Evolutionary conservation across 2,888 invertebrate species (phyloP).

Genomic region (Diploptera punctata): DNA sequence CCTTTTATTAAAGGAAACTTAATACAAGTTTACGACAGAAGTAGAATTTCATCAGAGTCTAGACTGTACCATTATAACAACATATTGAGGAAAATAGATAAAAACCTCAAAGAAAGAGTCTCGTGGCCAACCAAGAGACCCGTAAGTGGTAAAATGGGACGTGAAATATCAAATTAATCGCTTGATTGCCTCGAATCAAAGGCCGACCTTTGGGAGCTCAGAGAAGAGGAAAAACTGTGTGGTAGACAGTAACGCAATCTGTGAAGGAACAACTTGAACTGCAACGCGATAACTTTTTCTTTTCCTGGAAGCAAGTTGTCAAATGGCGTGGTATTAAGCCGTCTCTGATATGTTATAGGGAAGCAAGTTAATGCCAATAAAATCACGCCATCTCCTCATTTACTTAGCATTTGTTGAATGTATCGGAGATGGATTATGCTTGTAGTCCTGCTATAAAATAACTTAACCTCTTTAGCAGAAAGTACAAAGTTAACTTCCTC

Average conservation of each 20-base stretch:
- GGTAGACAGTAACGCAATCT: conserved; percentile 4
- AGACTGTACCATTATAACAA: too few relatives aligned
- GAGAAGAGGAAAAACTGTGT: not conserved
- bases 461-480: too few relatives aligned
- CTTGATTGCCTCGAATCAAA: conserved; percentile 4
- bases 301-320: not conserved
- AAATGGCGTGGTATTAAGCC: not conserved
- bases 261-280: not conserved
- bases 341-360: too few relatives aligned
- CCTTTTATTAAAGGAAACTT: too few relatives aligned
- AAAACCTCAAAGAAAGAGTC: not conserved
- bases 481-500: too few relatives aligned
- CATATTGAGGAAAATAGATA: not conserved
- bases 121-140: not conserved
- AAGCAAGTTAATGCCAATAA: too few relatives aligned
- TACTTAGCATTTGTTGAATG: too few relatives aligned
- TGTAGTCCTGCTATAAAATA: too few relatives aligned
- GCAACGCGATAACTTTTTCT: not conserved
- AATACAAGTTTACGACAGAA: too few relatives aligned
- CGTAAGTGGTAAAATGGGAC: conserved; percentile 3
- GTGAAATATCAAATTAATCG: conserved; percentile 8
- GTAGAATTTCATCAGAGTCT: too few relatives aligned
- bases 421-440: too few relatives aligned
- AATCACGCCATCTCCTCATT: too few relatives aligned
- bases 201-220: not conserved